Evolutionary conservation across 1,140 invertebrate species (phyloP), one percentile per base, ranked within the genome.

Genomic region (Trinorchestia longiramus): DNA sequence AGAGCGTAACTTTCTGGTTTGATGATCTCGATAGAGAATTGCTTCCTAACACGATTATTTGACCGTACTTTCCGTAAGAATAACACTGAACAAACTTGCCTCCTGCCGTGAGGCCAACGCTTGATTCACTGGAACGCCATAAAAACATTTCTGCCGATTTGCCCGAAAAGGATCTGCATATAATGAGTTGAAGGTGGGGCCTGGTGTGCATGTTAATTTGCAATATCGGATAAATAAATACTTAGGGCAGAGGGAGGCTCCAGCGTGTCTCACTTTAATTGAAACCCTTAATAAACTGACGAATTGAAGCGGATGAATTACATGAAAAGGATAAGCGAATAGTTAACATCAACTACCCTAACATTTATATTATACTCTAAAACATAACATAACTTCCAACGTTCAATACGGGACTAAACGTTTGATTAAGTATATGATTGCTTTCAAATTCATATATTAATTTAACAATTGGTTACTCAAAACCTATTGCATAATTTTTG

Each of bases 131-230:
- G 88, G 41, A 42, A 42, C 88, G 88, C 41, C 88, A 23, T 42
- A 11, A 42, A 42, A 42, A 91, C 88, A 91, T 91, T 91, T 44
- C 88, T 19, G 88, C 88, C 43, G 88, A 91, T 91, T 91, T 91
- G 43, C 62, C 62, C 88, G 43, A 91, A 91, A 91, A 91, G 41
- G 88, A 91, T 91, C 88, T 91, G 88, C 88, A 91, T 91, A 91
- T 91, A 43, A 91, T 42, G 88, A 42, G 28, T 0, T 4, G 43
- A 91, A 91, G 43, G 43, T 91, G 88, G 41, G 41, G 88, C 88
- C 88, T 91, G 88, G 41, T 91, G 4, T 91, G 88, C 88, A 91
- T 91, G 43, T 91, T 91, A 91, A 91, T 91, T 91, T 41, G 19
- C 88, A 42, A 42, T 91, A 91, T 91, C 41, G 19, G 41, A 91